Evolutionary conservation across 2,888 invertebrate genomes (phyloP), one percentile per base, ranked within the genome.

Genomic region (Sturmia bella): DNA sequence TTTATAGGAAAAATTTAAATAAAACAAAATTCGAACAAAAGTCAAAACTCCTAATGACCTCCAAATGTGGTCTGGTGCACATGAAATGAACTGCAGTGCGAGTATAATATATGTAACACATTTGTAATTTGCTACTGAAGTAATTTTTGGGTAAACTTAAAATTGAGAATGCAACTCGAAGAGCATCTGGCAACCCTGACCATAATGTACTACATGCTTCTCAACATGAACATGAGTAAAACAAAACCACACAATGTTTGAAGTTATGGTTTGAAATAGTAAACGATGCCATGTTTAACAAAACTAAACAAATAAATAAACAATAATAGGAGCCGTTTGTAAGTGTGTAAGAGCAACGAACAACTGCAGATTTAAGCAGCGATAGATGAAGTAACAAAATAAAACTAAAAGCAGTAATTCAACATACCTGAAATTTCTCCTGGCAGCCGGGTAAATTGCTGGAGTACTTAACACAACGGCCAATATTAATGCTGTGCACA

Each of bases 401-500:
- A 72, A 89, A 89, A 85, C 91, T n/a, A 27, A 27, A 4, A 27
- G 6, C 6, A 27, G 27, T 32, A 32, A 3, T 6, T 32, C 9
- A 7, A 32, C 5, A 91, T 75, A 92, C 91, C 89, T 90, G 91
- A 86, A 90, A 92, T 87, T 85, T 90, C 87, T 87, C 90, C 87
- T 89, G 91, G 83, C 89, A 92, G 73, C 87, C 88, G 68, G 89
- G 87, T 85, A 88, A 88, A 85, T 90, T 91, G 83, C 89, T 92
- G 69, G 91, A 89, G 80, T 91, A 89, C 84, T 91, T 91, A 15
- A 91, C 93, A 89, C 98, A 98, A 84, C 96, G 93, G n/a, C 97
- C 98, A 83, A 98, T 92, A 92, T 97, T 97, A 88, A 96, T 94
- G 89, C 96, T 96, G 88, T 96, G 95, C 86, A 94, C 95, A 83